Conservation (phyloP, 2,888 invertebrate genomes). For the Eulithis prunata region DNA sequence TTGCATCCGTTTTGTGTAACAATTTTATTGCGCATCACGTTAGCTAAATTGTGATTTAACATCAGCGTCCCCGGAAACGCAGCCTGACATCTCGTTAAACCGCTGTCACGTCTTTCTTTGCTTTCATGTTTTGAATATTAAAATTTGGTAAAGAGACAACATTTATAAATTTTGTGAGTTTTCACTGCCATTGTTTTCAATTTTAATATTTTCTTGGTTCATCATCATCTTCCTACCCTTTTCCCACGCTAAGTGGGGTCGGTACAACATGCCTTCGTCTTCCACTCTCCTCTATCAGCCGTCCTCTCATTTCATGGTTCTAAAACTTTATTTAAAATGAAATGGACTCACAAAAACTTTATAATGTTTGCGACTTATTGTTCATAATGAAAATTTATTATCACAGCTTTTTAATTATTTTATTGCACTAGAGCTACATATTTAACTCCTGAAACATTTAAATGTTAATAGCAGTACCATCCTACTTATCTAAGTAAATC, state of each 20-base stretch:
- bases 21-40: constrained; percentile 9
- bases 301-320: too few species aligned
- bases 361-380: neutral
- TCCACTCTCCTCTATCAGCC: too few species aligned
- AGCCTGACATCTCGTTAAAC: constrained; percentile 23
- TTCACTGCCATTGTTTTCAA: constrained; percentile 29
- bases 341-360: constrained; percentile 13
- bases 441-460: too few species aligned
- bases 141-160: constrained; percentile 14
- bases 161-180: constrained; percentile 20
- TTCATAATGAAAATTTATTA: too few species aligned
- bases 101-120: constrained; percentile 22
- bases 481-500: neutral
- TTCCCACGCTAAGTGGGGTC: too few species aligned
- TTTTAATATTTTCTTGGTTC: constrained; percentile 28
- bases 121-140: constrained; percentile 30
- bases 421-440: too few species aligned
- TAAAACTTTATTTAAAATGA: constrained; percentile 27
- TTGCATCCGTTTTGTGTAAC: neutral
- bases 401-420: too few species aligned
- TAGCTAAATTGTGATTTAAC: constrained; percentile 17
- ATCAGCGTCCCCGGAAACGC: constrained; percentile 7
- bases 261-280: too few species aligned
- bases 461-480: too few species aligned
- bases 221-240: too few species aligned